Evolutionary conservation across 2,113 vertebrate genomes (phyloP).

Genomic region (Tympanuchus pallidicinctus): DNA sequence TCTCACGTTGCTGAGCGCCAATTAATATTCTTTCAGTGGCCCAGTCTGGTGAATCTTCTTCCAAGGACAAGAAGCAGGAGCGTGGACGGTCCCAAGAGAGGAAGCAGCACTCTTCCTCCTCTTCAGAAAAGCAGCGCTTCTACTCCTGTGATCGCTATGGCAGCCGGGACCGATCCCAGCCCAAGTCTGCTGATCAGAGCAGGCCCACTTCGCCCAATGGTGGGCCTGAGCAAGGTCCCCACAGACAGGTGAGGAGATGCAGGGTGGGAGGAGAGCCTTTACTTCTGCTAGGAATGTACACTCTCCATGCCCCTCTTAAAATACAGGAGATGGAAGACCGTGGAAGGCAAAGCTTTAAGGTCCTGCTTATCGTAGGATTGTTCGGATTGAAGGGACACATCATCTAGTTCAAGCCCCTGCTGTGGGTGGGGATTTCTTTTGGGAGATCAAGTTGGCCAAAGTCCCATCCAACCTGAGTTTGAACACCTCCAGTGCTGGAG

Average conservation of each 20-base stretch:
- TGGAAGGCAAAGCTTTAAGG: neutral
- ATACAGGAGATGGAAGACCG: too few species aligned
- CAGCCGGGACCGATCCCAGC: constrained; percentile 87
- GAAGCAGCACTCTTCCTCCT: constrained; percentile 90
- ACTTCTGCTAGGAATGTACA: rapidly evolving
- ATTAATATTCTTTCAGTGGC: constrained; percentile 2
- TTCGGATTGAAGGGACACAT: neutral
- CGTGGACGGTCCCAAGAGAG: constrained; percentile 93
- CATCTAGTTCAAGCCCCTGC: neutral
- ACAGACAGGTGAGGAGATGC: constrained; percentile 87
- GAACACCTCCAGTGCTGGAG: neutral
- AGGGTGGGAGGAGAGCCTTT: neutral
- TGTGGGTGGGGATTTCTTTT: neutral
- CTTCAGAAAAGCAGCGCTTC: constrained; percentile 92
- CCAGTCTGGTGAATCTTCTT: constrained; percentile 62
- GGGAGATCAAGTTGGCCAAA: neutral
- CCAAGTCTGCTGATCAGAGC: constrained; percentile 85
- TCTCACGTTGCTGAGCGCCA: rapidly evolving
- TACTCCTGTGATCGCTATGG: constrained; percentile 96
- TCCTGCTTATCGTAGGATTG: neutral
- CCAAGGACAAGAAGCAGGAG: constrained; percentile 81
- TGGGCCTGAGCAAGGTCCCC: constrained; percentile 80
- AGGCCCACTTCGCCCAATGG: constrained; percentile 87
- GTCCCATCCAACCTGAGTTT: neutral
- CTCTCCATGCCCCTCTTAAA: neutral